A percentile compares a stretch with the other conserved stretches of the same genome.
These are phyloP conservation scores for Simalia tracyae DNA, from an alignment of 2,797 vertebrate species.

Conservation along the genomic window DNA sequence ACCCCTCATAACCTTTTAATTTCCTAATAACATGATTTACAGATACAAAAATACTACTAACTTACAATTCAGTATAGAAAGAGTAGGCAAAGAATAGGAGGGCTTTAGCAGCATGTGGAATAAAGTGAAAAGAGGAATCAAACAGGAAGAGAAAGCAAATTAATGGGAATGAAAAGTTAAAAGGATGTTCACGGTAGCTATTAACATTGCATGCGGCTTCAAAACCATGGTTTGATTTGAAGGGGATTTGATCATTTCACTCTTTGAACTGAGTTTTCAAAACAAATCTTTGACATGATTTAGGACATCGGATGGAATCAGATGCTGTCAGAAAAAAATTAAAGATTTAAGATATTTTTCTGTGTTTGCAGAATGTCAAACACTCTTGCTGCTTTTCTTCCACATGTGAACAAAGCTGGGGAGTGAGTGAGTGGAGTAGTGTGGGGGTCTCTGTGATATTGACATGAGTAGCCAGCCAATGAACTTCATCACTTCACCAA, in stretches of 20 bases:
- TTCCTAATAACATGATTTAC: neutral
- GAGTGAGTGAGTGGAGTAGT: neutral
- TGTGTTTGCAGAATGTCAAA: neutral
- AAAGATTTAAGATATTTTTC: neutral
- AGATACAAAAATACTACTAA: neutral
- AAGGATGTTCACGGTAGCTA: neutral
- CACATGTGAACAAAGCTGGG: neutral
- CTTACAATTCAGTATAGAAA: neutral
- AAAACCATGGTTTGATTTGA: neutral
- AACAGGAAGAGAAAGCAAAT: neutral
- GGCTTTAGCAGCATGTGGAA: neutral
- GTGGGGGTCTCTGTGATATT: neutral
- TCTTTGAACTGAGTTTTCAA: neutral
- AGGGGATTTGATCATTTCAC: neutral
- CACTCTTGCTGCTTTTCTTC: neutral
- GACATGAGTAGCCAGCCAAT: neutral
- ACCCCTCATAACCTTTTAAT: neutral
- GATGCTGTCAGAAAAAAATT: neutral
- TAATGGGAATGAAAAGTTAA: neutral
- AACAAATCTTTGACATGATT: neutral
- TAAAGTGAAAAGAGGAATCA: neutral
- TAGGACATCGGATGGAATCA: neutral
- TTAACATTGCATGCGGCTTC: neutral
- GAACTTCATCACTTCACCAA: neutral
- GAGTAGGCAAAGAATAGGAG: neutral